phyloP scores from a whole-genome alignment of 2,888 invertebrate genomes.

The Pachycephus smyrnensis region DNA sequence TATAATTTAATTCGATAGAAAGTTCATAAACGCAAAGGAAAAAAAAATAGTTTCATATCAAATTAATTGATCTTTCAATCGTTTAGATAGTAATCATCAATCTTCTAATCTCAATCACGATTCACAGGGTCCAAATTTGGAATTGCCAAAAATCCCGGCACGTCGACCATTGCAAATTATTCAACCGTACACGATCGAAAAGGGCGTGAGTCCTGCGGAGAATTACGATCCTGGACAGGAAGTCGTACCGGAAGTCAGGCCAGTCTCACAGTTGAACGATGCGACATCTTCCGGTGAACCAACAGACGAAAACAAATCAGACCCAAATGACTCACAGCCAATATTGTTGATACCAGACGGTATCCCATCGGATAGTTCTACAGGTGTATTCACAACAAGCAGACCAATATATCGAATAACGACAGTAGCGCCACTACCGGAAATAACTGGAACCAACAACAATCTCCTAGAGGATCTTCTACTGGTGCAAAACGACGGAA shows the following conservation, averaged over 20 bases:
- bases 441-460: too few species aligned
- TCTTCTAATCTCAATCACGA: too few species aligned
- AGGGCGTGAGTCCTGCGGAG: not conserved
- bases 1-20: too few species aligned
- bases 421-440: not conserved
- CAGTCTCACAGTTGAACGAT: not conserved
- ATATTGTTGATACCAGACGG: not conserved
- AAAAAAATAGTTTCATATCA: too few species aligned
- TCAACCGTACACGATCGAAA: conserved; percentile 32
- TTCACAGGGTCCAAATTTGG: too few species aligned
- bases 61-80: too few species aligned
- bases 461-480: conserved; percentile 22
- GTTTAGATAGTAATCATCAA: too few species aligned
- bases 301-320: not conserved
- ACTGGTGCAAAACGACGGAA: conserved; percentile 41
- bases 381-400: not conserved
- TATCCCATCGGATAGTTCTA: not conserved
- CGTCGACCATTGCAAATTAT: conserved; percentile 28
- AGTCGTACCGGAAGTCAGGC: not conserved
- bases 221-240: not conserved
- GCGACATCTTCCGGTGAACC: not conserved
- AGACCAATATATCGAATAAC: conserved; percentile 5
- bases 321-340: not conserved
- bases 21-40: too few species aligned
- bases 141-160: too few species aligned